Evolutionary conservation across 2,797 vertebrate genomes (phyloP).

Genomic region (Sebastes reedi): DNA sequence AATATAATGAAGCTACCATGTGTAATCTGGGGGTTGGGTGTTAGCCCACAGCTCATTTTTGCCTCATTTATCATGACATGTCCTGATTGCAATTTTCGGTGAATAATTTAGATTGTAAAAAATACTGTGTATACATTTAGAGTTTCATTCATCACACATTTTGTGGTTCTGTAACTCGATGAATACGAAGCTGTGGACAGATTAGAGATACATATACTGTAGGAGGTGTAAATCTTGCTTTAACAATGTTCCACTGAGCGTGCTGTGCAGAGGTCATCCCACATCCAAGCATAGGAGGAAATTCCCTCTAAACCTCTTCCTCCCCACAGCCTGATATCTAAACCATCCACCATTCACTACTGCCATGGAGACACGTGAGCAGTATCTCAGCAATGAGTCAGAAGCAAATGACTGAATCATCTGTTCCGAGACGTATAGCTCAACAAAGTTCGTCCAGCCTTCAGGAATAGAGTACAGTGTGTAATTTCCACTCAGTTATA

Average conservation of each 20-base stretch:
- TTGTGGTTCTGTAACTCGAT: not conserved
- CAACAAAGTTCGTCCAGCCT: not conserved
- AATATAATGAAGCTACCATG: not conserved
- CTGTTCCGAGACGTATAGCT: constrained; percentile 15
- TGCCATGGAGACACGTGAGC: constrained; percentile 28
- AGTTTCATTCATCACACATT: not conserved
- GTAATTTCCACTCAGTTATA: not conserved
- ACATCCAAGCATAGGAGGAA: constrained; percentile 3
- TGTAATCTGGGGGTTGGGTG: not conserved
- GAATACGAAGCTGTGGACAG: not conserved
- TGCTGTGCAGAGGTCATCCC: not conserved
- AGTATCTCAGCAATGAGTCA: constrained; percentile 3
- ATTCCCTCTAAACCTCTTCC: constrained; percentile 1
- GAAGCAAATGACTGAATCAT: constrained; percentile 19
- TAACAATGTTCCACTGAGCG: not conserved
- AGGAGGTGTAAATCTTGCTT: not conserved
- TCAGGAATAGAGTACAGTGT: not conserved
- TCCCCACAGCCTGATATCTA: constrained; percentile 22
- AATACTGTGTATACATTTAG: not conserved
- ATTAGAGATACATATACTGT: not conserved
- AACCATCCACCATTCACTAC: not conserved
- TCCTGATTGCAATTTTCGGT: not conserved
- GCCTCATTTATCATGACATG: not conserved
- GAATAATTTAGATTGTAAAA: not conserved
- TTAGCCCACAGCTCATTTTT: not conserved